Conservation (phyloP, 2,797 vertebrate genomes). For the Gadopsis bispinosus region DNA sequence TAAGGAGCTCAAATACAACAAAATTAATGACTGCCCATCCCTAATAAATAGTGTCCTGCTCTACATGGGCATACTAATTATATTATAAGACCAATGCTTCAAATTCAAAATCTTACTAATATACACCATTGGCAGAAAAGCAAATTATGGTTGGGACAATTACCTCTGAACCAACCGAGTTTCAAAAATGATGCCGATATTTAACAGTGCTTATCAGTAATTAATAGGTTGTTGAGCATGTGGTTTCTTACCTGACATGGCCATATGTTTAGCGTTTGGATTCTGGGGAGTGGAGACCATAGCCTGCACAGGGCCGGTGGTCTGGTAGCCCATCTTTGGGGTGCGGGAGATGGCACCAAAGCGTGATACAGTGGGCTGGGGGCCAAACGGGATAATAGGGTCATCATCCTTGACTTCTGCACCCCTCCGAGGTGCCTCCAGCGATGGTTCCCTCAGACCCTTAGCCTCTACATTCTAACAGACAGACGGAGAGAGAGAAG, state of each 20-base stretch:
- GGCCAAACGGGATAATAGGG: conserved; percentile 98
- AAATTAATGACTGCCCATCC: neutral
- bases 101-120: neutral
- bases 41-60: neutral
- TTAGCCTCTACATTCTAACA: conserved; percentile 93
- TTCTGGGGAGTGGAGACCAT: conserved; percentile 88
- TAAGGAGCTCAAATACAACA: neutral
- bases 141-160: neutral
- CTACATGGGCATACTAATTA: neutral
- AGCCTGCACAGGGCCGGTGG: conserved; percentile 91
- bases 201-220: neutral
- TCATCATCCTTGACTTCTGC: conserved; percentile 95
- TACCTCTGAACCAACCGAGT: neutral
- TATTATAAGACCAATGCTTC: neutral
- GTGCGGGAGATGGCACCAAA: conserved; percentile 98
- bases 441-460: conserved; percentile 89
- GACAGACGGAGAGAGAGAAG: neutral
- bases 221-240: neutral
- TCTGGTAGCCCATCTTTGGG: conserved; percentile 96
- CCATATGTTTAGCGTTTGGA: conserved; percentile 83
- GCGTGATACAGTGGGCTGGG: conserved; percentile 95
- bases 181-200: neutral
- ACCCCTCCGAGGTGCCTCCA: conserved; percentile 92
- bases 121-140: neutral
- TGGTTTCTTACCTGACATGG: conserved; percentile 76